Evolutionary conservation across 2,888 invertebrate genomes (phyloP).

Genomic region (Napeogenes inachia): DNA sequence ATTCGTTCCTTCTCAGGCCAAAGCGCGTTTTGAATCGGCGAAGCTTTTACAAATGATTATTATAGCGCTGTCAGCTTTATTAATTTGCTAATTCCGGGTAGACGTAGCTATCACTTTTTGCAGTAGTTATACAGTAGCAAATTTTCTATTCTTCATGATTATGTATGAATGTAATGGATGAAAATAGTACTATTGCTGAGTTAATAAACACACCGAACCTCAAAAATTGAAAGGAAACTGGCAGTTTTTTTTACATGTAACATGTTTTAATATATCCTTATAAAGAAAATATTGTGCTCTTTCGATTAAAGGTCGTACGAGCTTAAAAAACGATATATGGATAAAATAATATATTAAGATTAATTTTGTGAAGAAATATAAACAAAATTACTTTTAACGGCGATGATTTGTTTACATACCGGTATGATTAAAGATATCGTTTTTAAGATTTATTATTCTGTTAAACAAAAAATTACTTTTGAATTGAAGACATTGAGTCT

Average conservation of each 20-base stretch:
- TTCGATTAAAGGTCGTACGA: constrained; percentile 2
- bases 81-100: too few species aligned
- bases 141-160: too few species aligned
- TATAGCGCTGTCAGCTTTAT: too few species aligned
- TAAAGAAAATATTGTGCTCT: constrained; percentile 6
- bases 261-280: background rate
- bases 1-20: too few species aligned
- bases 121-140: too few species aligned
- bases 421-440: background rate
- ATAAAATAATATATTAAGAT: background rate
- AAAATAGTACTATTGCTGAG: background rate
- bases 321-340: constrained; percentile 5
- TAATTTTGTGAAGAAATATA: constrained; percentile 3
- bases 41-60: too few species aligned
- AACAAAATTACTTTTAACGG: constrained; percentile 1
- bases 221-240: background rate
- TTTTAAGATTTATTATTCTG: background rate
- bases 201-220: background rate
- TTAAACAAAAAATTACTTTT: background rate
- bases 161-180: too few species aligned
- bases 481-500: too few species aligned
- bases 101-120: too few species aligned
- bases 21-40: too few species aligned
- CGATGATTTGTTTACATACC: constrained; percentile 1
- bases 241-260: constrained; percentile 1